These are phyloP conservation scores for Morone chrysops DNA, from an alignment of 2,113 vertebrate genomes.

Conservation along the genomic window DNA sequence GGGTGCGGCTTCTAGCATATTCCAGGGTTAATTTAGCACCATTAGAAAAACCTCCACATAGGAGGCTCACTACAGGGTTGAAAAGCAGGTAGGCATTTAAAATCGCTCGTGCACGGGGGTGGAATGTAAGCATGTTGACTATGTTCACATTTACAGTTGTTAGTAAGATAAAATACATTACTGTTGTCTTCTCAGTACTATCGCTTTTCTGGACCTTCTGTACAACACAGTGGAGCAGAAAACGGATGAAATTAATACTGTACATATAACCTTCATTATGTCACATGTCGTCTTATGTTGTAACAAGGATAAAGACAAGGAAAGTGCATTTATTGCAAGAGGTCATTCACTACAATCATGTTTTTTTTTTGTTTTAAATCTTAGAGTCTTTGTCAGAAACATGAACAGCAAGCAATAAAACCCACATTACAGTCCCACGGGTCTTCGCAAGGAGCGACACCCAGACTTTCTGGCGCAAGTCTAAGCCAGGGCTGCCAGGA, in stretches of 20 bases:
- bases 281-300: conserved; percentile 32
- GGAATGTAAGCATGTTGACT: conserved; percentile 62
- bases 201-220: conserved; percentile 27
- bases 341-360: conserved; percentile 69
- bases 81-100: conserved; percentile 26
- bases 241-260: conserved; percentile 43
- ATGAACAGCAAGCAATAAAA: conserved; percentile 57
- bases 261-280: conserved; percentile 67
- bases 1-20: conserved; percentile 51
- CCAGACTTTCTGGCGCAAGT: conserved; percentile 12
- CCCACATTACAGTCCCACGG: conserved; percentile 26
- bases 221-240: conserved; percentile 32
- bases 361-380: background rate
- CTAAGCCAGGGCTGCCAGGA: background rate
- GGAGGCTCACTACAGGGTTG: conserved; percentile 38
- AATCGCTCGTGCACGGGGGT: conserved; percentile 53
- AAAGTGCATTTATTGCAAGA: conserved; percentile 82
- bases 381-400: conserved; percentile 32
- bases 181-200: conserved; percentile 16
- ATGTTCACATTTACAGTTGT: conserved; percentile 65
- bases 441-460: conserved; percentile 8
- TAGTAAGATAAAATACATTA: conserved; percentile 48
- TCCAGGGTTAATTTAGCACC: conserved; percentile 77
- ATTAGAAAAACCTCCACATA: conserved; percentile 43
- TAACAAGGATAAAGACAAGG: conserved; percentile 61